Conservation (phyloP, 2,888 invertebrate species). For the Campaea margaritaria region DNA sequence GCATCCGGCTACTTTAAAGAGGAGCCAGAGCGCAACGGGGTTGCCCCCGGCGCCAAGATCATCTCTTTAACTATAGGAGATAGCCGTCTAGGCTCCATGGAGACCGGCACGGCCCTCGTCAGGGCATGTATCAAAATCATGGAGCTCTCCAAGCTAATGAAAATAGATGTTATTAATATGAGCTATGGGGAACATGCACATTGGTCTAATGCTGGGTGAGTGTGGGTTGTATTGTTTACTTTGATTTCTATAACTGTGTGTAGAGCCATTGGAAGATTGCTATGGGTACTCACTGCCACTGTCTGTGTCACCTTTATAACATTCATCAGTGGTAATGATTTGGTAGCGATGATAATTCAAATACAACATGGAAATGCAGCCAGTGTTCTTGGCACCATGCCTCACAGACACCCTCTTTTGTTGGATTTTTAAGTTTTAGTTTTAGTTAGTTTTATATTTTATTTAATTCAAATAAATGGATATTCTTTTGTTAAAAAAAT, state of each 20-base stretch:
- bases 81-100: constrained; percentile 96
- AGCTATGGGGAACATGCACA: constrained; percentile 98
- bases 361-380: too few relatives aligned
- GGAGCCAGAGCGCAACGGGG: constrained; percentile 94
- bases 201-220: constrained; percentile 95
- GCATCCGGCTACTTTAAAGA: constrained; percentile 96
- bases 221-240: constrained; percentile 13
- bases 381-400: too few relatives aligned
- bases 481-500: too few relatives aligned
- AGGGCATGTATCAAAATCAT: constrained; percentile 96
- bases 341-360: too few relatives aligned
- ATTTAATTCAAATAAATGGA: too few relatives aligned
- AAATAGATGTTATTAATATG: constrained; percentile 97
- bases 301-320: too few relatives aligned
- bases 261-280: too few relatives aligned
- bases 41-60: constrained; percentile 98
- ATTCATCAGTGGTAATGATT: too few relatives aligned
- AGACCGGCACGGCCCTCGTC: constrained; percentile 97
- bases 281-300: too few relatives aligned
- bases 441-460: too few relatives aligned
- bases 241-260: not conserved
- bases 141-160: constrained; percentile 86
- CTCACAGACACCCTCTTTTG: too few relatives aligned
- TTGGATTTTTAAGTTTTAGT: too few relatives aligned
- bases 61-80: constrained; percentile 98